Evolutionary conservation across 2,888 invertebrate species (phyloP).

Genomic region (Arctia plantaginis): DNA sequence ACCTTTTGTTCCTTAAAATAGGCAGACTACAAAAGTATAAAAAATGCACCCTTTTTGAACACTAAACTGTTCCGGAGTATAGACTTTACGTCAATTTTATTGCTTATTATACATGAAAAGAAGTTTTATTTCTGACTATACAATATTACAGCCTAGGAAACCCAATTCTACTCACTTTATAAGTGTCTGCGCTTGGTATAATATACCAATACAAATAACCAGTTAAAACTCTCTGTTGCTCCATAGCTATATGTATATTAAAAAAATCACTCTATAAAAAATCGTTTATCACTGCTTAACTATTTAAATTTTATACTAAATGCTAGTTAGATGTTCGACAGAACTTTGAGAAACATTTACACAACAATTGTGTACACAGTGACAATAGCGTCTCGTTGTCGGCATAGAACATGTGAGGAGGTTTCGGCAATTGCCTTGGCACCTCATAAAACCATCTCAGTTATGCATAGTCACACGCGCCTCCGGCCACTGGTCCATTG

Average conservation of each 20-base stretch:
- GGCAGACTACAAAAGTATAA: not conserved
- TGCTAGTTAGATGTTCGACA: not conserved
- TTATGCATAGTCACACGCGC: slow-evolving; percentile 56
- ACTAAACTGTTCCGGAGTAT: no score
- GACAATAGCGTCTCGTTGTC: slow-evolving; percentile 21
- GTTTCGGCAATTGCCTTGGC: slow-evolving; percentile 35
- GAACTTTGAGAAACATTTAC: slow-evolving; percentile 1
- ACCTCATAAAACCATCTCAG: slow-evolving; percentile 43
- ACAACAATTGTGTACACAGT: slow-evolving; percentile 29
- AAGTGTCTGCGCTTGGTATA: no score
- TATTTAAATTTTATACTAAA: not conserved
- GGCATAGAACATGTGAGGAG: slow-evolving; percentile 28
- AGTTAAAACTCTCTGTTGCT: not conserved
- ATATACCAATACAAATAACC: no score
- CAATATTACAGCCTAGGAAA: no score
- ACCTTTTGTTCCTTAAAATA: not conserved
- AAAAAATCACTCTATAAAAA: no score
- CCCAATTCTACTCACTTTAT: no score
- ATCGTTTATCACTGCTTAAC: not conserved
- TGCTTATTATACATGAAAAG: no score
- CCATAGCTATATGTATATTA: no score
- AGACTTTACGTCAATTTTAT: no score
- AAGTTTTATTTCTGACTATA: no score
- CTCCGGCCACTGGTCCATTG: slow-evolving; percentile 36
- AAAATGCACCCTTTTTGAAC: no score